Conservation (phyloP, 2,797 vertebrate species). For the Chloroceryle inda region DNA sequence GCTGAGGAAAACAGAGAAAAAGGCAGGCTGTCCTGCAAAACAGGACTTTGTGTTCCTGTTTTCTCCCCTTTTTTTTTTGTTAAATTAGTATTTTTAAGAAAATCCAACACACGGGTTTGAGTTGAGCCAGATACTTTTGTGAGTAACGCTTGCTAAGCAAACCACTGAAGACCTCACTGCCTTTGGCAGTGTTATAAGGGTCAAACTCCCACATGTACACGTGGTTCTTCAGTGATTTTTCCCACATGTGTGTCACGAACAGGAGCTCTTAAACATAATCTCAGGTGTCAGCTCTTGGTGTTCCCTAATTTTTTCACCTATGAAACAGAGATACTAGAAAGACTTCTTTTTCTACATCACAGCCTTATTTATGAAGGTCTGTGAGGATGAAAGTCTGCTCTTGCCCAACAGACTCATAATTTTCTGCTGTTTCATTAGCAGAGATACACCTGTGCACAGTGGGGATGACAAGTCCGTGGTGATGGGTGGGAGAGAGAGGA, state of each 20-base stretch:
- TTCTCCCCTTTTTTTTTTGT: background rate
- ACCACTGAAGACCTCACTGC: background rate
- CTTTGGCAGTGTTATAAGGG: conserved; percentile 31
- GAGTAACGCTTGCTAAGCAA: conserved; percentile 28
- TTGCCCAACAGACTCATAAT: background rate
- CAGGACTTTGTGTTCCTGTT: background rate
- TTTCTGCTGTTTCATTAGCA: background rate
- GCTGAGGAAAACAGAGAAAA: background rate
- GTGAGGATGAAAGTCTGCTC: background rate
- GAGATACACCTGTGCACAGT: background rate
- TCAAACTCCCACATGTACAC: background rate
- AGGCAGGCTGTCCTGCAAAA: background rate
- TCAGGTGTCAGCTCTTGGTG: background rate
- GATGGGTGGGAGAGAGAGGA: background rate
- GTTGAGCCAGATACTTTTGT: conserved; percentile 29
- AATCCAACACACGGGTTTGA: background rate
- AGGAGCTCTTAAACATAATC: background rate
- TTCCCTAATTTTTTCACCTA: background rate
- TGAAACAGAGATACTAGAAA: background rate
- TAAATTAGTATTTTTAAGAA: background rate
- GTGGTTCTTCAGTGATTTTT: background rate
- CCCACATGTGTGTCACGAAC: background rate
- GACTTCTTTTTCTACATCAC: background rate
- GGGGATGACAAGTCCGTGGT: background rate
- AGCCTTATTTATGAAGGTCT: background rate